Base-by-base conservation (phyloP, 2,797 vertebrate genomes). In the Anguilla pacifica region DNA sequence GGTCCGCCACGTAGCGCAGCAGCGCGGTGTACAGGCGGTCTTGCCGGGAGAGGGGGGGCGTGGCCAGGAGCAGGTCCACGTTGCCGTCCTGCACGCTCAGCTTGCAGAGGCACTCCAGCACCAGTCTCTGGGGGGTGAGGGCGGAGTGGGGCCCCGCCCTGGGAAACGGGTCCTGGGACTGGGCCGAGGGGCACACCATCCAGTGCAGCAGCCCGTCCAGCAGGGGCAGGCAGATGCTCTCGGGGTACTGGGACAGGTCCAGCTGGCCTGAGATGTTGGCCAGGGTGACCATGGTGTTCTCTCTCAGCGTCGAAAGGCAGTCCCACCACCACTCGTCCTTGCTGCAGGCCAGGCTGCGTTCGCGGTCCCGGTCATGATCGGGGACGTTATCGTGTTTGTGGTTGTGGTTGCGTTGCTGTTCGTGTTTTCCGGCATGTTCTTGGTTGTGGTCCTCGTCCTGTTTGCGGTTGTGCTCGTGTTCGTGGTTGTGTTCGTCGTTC, bases 311-410 rank as follows among this genome's bases (percentile, higher is more conserved):
- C 90, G 97, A 95, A 88, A 99, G 97, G 95, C 98, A 99, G 94
- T 99, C 98, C 99, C 99, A 99, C 98, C 98, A 98, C 98, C 99
- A 99, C 92, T 99, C 98, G 88, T 97, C 97, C 90, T 97, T 98
- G 95, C 96, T 97, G 94, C 97, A 97, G 85, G 96, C 96, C 93
- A 97, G 94, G 89, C 97, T 97, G 91, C 95, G 96, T 35, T 87
- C 86, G 0, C 0, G 28, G 28, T 87, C 84, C 0, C 6, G 28
- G 17, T 57, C 51, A 1, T 43, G 74, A 7, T 79, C 5, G 39
- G 17, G 10, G 46, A 46, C 43, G 15, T 0, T 2, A 5, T 82
- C 46, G 5, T 51, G 77, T 46, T 81, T 11, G 5, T 19, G 79
- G 17, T 82, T 11, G 2, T n/a, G 19, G 28, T 74, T 11, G 11